Percentiles rank a stretch among this genome's conserved stretches.
phyloP scores from a whole-genome alignment of 2,888 invertebrate genomes.

The Leptothorax acervorum region DNA sequence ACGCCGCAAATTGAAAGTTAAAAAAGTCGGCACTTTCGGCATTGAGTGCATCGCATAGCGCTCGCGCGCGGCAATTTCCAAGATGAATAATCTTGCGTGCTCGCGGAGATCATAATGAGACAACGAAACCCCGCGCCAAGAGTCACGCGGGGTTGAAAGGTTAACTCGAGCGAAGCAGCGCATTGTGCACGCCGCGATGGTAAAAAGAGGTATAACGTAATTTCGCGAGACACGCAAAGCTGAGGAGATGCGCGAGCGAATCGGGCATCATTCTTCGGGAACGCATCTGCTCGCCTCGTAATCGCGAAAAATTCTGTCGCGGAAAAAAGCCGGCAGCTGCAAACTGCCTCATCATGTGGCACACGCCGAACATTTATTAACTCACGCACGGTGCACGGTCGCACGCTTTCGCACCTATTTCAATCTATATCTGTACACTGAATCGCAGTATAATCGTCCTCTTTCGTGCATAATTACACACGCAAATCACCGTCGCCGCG shows the following conservation, averaged over 20 bases:
- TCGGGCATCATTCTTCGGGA: conserved; percentile 58
- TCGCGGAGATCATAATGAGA: conserved; percentile 13
- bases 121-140: background rate
- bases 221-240: conserved; percentile 29
- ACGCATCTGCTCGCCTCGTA: conserved; percentile 72
- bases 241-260: conserved; percentile 48
- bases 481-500: background rate
- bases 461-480: background rate
- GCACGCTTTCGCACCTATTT: conserved; percentile 9
- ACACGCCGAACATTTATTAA: conserved; percentile 65
- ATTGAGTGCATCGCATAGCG: background rate
- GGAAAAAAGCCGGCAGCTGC: conserved; percentile 74
- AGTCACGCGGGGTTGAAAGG: conserved; percentile 49
- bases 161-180: conserved; percentile 40
- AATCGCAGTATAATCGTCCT: background rate
- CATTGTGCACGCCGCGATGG: conserved; percentile 13
- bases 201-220: conserved; percentile 44
- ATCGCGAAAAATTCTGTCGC: conserved; percentile 72
- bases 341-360: conserved; percentile 66
- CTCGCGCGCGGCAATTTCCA: conserved; percentile 16
- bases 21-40: background rate
- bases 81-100: conserved; percentile 32
- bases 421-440: background rate
- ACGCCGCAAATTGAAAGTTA: background rate
- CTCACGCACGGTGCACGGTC: background rate